Percentiles rank a stretch among this genome's conserved stretches.
These are phyloP conservation scores for Dufourea novaeangliae DNA, from an alignment of 1,140 invertebrate genomes.

Conservation along the genomic window DNA sequence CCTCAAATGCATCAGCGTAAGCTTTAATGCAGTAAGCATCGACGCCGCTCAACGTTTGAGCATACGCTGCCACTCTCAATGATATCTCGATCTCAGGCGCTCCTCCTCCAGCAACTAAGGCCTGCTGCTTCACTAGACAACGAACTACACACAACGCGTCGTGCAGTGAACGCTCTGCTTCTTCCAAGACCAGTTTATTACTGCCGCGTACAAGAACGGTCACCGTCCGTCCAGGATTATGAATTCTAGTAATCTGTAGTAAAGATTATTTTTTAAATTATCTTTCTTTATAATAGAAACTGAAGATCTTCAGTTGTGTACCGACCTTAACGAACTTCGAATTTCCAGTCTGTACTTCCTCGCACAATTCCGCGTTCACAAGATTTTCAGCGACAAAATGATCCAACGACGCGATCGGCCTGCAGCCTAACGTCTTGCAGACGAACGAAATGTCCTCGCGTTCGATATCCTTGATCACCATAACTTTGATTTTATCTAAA, in stretches of 20 bases:
- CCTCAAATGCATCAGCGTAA: constrained; percentile 97
- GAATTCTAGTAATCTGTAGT: constrained; percentile 92
- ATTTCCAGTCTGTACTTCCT: constrained; percentile 94
- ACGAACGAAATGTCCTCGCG: constrained; percentile 98
- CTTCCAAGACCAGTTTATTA: constrained; percentile 98
- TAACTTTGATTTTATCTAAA: constrained; percentile 99
- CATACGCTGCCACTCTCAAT: constrained; percentile 90
- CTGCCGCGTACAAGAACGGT: constrained; percentile 97
- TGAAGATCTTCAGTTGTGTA: neutral
- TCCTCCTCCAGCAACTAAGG: constrained; percentile 96
- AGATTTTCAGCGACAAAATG: constrained; percentile 97
- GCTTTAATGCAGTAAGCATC: constrained; percentile 97
- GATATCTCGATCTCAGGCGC: constrained; percentile 98
- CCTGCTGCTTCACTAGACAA: constrained; percentile 96
- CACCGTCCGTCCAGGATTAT: constrained; percentile 94
- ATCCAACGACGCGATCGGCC: constrained; percentile 98
- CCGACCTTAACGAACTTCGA: constrained; percentile 96
- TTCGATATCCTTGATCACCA: constrained; percentile 99
- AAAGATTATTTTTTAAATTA: constrained; percentile 1
- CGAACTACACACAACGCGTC: constrained; percentile 99
- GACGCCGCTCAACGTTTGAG: constrained; percentile 93
- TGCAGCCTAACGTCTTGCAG: constrained; percentile 96
- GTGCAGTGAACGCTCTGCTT: constrained; percentile 97
- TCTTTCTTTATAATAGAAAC: neutral
- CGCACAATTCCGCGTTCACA: constrained; percentile 95